Conservation (phyloP, 2,888 invertebrate species). For the Microplitis deprimator region DNA sequence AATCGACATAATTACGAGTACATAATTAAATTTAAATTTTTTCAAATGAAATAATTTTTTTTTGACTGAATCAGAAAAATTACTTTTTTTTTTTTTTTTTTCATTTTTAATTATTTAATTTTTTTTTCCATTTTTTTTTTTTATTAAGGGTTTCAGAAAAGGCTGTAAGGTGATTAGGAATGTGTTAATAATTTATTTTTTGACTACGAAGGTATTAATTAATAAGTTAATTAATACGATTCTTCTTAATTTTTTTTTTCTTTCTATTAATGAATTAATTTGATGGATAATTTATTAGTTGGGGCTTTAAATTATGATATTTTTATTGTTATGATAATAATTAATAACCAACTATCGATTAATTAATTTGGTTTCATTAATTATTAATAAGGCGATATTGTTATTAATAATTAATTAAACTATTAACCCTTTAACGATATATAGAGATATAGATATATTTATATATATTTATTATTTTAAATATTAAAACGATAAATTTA, state of each 20-base stretch:
- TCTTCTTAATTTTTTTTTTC: background rate
- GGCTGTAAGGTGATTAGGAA: background rate
- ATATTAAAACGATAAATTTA: background rate
- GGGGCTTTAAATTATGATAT: background rate
- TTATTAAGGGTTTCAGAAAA: background rate
- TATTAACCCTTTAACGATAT: background rate
- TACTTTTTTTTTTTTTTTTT: no score
- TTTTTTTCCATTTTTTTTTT: background rate
- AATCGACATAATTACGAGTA: no score
- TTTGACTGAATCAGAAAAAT: background rate
- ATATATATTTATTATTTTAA: background rate
- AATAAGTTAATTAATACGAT: no score
- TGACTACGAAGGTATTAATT: background rate
- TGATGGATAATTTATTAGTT: background rate
- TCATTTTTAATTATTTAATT: background rate
- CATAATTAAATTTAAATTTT: background rate
- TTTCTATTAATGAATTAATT: background rate
- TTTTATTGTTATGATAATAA: background rate
- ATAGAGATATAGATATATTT: background rate
- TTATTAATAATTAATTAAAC: slow-evolving; percentile 1
- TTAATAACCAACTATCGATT: background rate
- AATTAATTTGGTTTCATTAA: background rate
- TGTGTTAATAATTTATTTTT: background rate
- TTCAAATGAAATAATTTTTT: background rate
- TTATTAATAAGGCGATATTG: background rate